Conservation (phyloP, 2,113 vertebrate genomes). For the Thryonomys swinderianus region DNA sequence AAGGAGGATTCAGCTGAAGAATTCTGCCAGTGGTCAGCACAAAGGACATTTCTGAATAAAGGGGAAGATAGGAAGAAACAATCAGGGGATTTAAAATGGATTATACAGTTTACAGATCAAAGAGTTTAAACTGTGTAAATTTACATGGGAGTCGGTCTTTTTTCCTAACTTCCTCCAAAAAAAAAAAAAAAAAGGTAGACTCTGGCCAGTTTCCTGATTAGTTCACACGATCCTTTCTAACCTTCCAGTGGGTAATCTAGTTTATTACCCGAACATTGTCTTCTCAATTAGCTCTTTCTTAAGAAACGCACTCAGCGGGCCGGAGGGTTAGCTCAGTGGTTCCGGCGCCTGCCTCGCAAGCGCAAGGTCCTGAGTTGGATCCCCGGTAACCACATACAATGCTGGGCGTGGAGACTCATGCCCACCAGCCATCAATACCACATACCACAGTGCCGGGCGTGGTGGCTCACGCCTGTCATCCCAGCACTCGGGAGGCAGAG, state of each 20-base stretch:
- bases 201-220: background rate
- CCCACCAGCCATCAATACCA: too few relatives aligned
- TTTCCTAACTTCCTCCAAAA: background rate
- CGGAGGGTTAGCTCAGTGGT: too few relatives aligned
- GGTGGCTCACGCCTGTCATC: too few relatives aligned
- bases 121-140: background rate
- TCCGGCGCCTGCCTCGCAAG: too few relatives aligned
- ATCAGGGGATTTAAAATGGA: background rate
- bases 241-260: background rate
- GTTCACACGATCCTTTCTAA: background rate
- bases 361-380: too few relatives aligned
- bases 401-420: too few relatives aligned
- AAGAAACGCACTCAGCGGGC: background rate
- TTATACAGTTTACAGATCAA: background rate
- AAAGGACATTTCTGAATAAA: slow-evolving; percentile 29
- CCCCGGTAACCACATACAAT: too few relatives aligned
- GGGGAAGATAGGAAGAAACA: background rate
- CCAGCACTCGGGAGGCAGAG: too few relatives aligned
- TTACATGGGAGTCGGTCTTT: background rate
- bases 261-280: background rate
- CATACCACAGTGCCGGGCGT: too few relatives aligned
- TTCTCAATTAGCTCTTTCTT: background rate
- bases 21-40: slow-evolving; percentile 61
- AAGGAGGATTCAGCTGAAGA: background rate
- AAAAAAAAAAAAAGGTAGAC: background rate